Conservation (phyloP, 2,888 invertebrate species). For the Miltochrista miniata region DNA sequence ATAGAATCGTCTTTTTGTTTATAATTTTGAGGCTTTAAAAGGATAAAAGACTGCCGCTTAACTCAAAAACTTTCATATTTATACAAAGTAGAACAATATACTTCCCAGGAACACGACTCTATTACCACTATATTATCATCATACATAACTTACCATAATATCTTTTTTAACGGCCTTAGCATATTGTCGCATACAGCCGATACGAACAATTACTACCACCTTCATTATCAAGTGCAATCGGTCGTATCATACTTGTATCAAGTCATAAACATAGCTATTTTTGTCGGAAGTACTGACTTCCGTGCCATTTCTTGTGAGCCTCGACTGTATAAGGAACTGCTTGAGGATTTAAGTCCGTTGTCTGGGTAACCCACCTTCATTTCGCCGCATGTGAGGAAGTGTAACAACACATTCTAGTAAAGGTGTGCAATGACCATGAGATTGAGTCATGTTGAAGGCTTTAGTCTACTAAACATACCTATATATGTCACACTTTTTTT, state of each 20-base stretch:
- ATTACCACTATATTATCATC: too few relatives aligned
- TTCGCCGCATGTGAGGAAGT: constrained; percentile 26
- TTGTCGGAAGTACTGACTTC: constrained; percentile 64
- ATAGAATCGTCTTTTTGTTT: too few relatives aligned
- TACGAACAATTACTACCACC: neutral
- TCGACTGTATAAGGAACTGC: constrained; percentile 50
- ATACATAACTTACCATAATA: too few relatives aligned
- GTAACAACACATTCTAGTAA: neutral
- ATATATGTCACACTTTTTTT: too few relatives aligned
- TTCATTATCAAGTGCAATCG: constrained; percentile 40
- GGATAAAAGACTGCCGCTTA: too few relatives aligned
- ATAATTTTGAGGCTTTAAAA: too few relatives aligned
- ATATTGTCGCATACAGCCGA: neutral
- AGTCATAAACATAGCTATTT: constrained; percentile 53
- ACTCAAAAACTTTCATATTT: too few relatives aligned
- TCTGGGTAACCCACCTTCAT: constrained; percentile 29
- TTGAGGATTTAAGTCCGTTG: constrained; percentile 41
- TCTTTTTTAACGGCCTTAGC: neutral
- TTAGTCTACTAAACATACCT: too few relatives aligned
- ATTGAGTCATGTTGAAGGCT: constrained; percentile 18
- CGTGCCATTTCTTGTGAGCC: constrained; percentile 57
- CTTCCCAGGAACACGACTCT: too few relatives aligned
- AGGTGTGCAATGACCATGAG: constrained; percentile 23
- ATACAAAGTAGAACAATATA: too few relatives aligned
- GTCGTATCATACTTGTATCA: constrained; percentile 51